These are phyloP conservation scores for Brachyptera putata DNA, from an alignment of 2,888 invertebrate genomes.

Conservation along the genomic window DNA sequence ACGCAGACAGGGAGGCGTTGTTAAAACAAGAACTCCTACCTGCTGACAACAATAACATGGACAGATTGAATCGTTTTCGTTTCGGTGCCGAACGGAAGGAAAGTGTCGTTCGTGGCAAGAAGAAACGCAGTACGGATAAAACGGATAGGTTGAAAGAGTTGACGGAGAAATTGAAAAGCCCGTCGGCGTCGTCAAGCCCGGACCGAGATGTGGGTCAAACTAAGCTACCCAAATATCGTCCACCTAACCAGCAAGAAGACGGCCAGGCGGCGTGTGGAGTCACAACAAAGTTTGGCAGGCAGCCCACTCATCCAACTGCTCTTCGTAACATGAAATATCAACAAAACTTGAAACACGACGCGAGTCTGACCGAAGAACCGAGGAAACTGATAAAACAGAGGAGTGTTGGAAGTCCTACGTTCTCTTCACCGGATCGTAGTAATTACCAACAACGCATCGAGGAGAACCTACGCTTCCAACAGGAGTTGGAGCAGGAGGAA, in stretches of 20 bases:
- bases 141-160: constrained; percentile 69
- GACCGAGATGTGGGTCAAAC: constrained; percentile 3
- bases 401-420: background rate
- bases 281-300: constrained; percentile 3
- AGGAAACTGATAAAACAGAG: background rate
- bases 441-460: constrained; percentile 5
- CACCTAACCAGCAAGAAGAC: background rate
- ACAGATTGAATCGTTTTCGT: constrained; percentile 74
- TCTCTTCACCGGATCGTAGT: background rate
- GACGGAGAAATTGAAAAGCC: constrained; percentile 71
- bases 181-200: constrained; percentile 38
- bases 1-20: constrained; percentile 23
- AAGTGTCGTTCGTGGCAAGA: constrained; percentile 35
- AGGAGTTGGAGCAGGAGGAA: constrained; percentile 5
- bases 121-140: constrained; percentile 52
- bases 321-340: constrained; percentile 4
- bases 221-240: background rate
- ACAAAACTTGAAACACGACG: constrained; percentile 6
- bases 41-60: constrained; percentile 51
- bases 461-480: constrained; percentile 11
- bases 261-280: background rate
- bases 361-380: background rate
- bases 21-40: too few relatives aligned
- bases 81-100: constrained; percentile 57
- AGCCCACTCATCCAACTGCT: constrained; percentile 3